Conservation (phyloP, 2,113 vertebrate genomes). For the Centropus unirufus region DNA sequence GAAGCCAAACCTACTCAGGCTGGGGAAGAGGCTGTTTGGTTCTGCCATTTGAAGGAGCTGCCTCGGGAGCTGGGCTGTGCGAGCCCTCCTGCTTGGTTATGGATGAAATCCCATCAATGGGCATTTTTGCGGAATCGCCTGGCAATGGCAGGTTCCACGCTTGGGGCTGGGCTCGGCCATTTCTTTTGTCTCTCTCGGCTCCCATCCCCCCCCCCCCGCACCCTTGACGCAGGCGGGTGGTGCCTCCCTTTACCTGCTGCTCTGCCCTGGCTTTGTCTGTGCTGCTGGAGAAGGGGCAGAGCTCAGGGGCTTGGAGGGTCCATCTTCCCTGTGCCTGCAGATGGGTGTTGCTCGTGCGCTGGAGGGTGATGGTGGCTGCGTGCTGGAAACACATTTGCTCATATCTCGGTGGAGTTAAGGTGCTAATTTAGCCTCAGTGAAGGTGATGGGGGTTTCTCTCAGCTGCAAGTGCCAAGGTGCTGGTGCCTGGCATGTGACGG, state of each 20-base stretch:
- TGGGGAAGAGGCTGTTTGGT: neutral
- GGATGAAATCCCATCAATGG: conserved; percentile 50
- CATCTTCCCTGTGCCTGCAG: neutral
- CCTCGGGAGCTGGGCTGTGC: neutral
- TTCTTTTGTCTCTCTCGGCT: conserved; percentile 33
- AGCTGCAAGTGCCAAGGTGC: accelerated
- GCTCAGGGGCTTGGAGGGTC: neutral
- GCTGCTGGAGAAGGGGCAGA: accelerated
- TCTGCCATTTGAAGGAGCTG: neutral
- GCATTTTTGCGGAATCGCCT: neutral
- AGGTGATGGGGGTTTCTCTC: neutral
- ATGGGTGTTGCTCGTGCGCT: neutral
- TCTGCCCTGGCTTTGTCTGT: neutral
- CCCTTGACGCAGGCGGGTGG: accelerated
- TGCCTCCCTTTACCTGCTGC: conserved; percentile 3
- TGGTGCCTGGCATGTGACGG: accelerated
- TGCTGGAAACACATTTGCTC: neutral
- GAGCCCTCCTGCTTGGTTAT: neutral
- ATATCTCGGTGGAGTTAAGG: neutral
- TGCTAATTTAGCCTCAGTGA: neutral
- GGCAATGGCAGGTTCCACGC: neutral
- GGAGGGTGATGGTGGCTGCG: neutral
- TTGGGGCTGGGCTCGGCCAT: neutral
- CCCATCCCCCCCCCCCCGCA: neutral
- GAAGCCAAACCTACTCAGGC: neutral